Evolutionary conservation across 2,113 vertebrate species (phyloP).

Genomic region (Connochaetes taurinus): DNA sequence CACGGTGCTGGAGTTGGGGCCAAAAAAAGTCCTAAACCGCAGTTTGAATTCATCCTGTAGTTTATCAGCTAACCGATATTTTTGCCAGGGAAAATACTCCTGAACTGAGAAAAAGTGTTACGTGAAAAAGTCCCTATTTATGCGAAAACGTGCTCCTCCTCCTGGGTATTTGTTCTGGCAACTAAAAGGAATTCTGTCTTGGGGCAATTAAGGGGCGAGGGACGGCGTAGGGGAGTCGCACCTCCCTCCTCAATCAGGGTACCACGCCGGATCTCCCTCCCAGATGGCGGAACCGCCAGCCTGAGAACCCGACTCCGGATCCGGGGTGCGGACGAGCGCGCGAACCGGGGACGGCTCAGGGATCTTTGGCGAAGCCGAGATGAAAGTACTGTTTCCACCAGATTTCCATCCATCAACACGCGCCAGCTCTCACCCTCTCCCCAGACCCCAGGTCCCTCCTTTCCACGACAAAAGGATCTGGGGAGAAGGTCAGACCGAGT

Average conservation of each 20-base stretch:
- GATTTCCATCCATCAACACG: fast-evolving
- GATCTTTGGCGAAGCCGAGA: not conserved
- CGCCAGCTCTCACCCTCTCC: not conserved
- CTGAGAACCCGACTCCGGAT: not conserved
- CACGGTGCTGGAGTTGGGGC: not conserved
- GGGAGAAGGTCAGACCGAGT: fast-evolving
- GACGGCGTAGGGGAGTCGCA: not conserved
- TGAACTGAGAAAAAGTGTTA: not conserved
- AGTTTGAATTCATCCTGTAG: not conserved
- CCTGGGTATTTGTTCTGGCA: not conserved
- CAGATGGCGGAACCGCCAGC: not conserved
- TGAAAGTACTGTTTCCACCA: not conserved
- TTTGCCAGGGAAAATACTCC: not conserved
- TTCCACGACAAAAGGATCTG: not conserved
- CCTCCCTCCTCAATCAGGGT: not conserved
- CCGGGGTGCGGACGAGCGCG: fast-evolving
- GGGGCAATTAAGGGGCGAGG: not conserved
- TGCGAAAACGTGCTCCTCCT: not conserved
- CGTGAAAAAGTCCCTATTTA: not conserved
- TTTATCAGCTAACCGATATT: not conserved
- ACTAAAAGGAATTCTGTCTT: not conserved
- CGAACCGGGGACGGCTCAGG: not conserved
- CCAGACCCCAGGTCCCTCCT: not conserved
- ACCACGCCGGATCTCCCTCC: no score
- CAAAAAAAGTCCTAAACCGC: not conserved